These are phyloP conservation scores for Coluber constrictor DNA, from an alignment of 2,797 vertebrate genomes.

Conservation along the genomic window DNA sequence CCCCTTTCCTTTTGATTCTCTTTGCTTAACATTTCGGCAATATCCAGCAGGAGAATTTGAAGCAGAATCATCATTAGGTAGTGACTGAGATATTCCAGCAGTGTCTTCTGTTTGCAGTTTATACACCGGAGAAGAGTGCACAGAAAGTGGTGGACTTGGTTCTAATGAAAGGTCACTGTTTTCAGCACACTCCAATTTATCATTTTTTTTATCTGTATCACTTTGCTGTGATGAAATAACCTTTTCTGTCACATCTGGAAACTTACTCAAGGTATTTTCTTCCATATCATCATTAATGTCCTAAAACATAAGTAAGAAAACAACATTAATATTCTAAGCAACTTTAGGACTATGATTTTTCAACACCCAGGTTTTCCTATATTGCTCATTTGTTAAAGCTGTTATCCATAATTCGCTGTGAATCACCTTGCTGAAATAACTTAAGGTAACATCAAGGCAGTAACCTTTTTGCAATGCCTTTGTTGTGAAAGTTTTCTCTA, in stretches of 20 bases:
- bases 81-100: constrained; percentile 66
- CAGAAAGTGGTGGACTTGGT: constrained; percentile 67
- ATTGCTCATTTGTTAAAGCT: not conserved
- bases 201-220: constrained; percentile 62
- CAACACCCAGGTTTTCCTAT: not conserved
- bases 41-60: constrained; percentile 76
- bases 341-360: not conserved
- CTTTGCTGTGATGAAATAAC: constrained; percentile 11
- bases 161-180: constrained; percentile 67
- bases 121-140: constrained; percentile 72
- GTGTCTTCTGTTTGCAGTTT: constrained; percentile 73
- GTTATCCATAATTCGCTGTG: not conserved
- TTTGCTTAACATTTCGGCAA: constrained; percentile 78
- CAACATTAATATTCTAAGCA: not conserved
- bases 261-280: constrained; percentile 45
- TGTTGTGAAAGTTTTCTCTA: not conserved
- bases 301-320: constrained; percentile 60
- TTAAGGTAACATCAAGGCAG: not conserved
- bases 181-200: constrained; percentile 62
- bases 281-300: constrained; percentile 62
- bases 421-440: not conserved
- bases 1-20: constrained; percentile 82
- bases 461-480: not conserved
- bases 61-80: constrained; percentile 71
- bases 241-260: constrained; percentile 69